These are phyloP conservation scores for Muricea muricata DNA, from an alignment of 92 coral and sea anemone species.

Conservation along the genomic window DNA sequence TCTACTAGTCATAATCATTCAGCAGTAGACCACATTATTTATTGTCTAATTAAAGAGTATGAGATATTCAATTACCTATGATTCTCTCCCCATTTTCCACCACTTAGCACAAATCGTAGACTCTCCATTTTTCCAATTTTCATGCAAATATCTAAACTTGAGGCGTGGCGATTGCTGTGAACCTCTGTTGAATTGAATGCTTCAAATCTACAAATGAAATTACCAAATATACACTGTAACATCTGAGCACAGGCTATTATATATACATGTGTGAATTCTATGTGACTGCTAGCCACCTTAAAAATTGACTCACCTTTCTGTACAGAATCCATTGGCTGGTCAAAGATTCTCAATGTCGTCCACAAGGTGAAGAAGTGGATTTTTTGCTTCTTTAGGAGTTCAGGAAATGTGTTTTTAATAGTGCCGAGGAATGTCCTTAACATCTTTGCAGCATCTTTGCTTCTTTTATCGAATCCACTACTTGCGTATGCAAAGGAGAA, in stretches of 20 bases:
- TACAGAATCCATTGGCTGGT: slow-evolving; percentile 3
- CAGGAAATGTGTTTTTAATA: neutral
- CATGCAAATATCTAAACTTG: neutral
- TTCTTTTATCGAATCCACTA: neutral
- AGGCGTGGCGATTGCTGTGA: neutral
- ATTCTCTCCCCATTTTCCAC: neutral
- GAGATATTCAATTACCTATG: neutral
- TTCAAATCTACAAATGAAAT: neutral
- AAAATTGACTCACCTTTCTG: no score
- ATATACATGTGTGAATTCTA: no score
- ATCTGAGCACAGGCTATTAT: no score
- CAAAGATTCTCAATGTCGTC: neutral
- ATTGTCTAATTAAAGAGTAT: no score
- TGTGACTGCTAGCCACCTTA: no score
- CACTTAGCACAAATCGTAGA: neutral
- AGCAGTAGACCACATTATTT: no score
- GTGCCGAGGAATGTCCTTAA: neutral
- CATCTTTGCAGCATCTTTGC: neutral
- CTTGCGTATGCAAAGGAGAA: neutral
- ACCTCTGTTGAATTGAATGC: neutral
- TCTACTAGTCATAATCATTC: no score
- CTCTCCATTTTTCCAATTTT: neutral
- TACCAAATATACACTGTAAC: neutral
- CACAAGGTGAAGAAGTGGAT: neutral
- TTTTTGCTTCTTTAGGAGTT: neutral